Percentiles rank a stretch among this genome's conserved stretches.
phyloP scores from a whole-genome alignment of 1,140 invertebrate species.

The Leptinotarsa defecta region DNA sequence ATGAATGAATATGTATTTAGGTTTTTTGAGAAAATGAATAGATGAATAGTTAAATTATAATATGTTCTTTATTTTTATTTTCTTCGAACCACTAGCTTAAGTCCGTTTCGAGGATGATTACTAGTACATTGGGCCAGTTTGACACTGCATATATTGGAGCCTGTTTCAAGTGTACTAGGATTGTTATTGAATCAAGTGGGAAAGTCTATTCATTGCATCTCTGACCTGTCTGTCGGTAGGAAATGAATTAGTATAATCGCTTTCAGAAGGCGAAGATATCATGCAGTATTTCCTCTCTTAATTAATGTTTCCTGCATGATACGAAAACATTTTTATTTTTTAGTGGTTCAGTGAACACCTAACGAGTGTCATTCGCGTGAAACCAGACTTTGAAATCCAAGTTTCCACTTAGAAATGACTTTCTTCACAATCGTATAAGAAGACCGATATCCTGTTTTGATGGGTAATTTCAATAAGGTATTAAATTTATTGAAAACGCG shows the following conservation, averaged over 20 bases:
- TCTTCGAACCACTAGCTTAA: too few relatives aligned
- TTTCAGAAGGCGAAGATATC: constrained; percentile 1
- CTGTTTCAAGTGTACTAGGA: neutral
- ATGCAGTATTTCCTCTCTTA: constrained; percentile 1
- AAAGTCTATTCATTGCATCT: neutral
- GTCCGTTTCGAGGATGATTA: too few relatives aligned
- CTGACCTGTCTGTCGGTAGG: neutral
- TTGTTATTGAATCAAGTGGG: constrained; percentile 12
- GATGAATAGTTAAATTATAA: too few relatives aligned
- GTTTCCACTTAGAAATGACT: too few relatives aligned
- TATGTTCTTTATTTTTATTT: too few relatives aligned
- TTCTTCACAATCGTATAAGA: too few relatives aligned
- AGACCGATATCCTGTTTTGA: too few relatives aligned
- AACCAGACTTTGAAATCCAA: neutral
- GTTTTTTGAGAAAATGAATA: too few relatives aligned
- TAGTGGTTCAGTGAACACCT: neutral
- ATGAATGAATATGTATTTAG: too few relatives aligned
- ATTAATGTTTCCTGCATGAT: constrained; percentile 18
- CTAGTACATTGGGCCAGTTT: neutral
- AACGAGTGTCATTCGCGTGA: constrained; percentile 17
- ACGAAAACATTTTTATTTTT: neutral
- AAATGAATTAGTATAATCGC: constrained; percentile 1
- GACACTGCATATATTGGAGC: neutral
- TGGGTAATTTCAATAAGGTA: too few relatives aligned
- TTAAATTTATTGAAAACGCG: too few relatives aligned